Base-by-base conservation (phyloP, 2,113 vertebrate species). In the Enhydra lutris region DNA sequence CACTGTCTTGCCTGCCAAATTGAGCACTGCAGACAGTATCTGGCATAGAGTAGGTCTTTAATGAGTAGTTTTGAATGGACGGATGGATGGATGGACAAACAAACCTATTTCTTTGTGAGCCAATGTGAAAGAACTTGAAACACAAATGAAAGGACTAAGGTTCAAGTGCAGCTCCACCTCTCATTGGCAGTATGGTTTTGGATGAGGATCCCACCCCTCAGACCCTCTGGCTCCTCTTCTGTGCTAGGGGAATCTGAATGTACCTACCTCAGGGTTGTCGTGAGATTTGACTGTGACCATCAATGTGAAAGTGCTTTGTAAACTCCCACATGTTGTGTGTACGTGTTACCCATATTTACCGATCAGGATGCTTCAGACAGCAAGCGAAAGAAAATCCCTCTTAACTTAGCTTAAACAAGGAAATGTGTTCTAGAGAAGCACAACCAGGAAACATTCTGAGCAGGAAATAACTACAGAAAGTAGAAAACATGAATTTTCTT, bases 401-500 rank as follows among this genome's bases (percentile, higher is more conserved):
- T 84, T 14, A 69, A 74, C 23, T 42, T 34, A 8, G 26, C 29
- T 91, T 80, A 52, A 67, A 55, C 14, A 65, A 93, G 55, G 71
- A n/a, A 57, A 81, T 24, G 1, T 39, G 45, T 1, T 89, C 34
- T 24, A 61, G 79, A 87, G 79, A 57, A n/a, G 9, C 21, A 92
- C 23, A 20, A 86, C 71, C 18, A 63, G 74, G 42, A 82, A 93
- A 65, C 63, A 14, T 31, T 12, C 47, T 57, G 59, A 96, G 61
- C 36, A 71, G 31, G 20, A 86, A 93, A 84, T 24, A 71, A 71
- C 20, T 69, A 52, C 2, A 65, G 65, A 91, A 92, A 79, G 24
- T 61, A 86, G 57, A 91, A 92, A 96, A 76, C 52, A 29, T 74
- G 15, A 80, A 63, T 91, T 69, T 88, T 95, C 81, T 96, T 80